Base-by-base conservation (phyloP, 2,797 vertebrate genomes). In the Chloroceryle amazona region DNA sequence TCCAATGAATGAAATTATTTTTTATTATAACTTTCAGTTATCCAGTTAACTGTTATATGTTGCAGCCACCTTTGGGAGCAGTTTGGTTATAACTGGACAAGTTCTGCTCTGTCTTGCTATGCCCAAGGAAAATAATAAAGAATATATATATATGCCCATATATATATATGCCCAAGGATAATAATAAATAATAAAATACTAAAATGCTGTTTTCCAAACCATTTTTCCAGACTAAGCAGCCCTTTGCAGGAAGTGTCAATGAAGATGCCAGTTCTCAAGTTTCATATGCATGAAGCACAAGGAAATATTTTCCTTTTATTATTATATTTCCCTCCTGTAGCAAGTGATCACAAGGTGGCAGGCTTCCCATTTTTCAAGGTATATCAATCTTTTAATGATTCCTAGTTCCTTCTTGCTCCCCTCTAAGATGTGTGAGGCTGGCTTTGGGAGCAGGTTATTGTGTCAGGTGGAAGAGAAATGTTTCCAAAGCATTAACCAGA, bases 261-360 rank as follows among this genome's bases (percentile, higher is more conserved):
- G 46, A 86, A 87, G 71, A 70, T 37, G 28, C 4, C 39, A 73
- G 17, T 79, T 79, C 37, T 79, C 23, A n/a, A 54, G 13, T 29
- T 85, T 87, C 13, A 25, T 55, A 2, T 39, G 52, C 20, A 19
- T 37, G 21, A 81, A 70, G 20, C 26, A 61, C 5, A 39, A 68
- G 33, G 44, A 74, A 44, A 9, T 23, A 14, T 54, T 51, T 73
- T 79, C n/a, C 25, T 52, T 89, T 57, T 13, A 2, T 51, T 71
- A 0, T 65, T 60, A 2, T 1, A 13, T 85, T 91, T 91, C 19
- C 18, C 2, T 15, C 16, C 8, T 35, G 46, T 44, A 81, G 54
- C 51, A 67, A 93, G 52, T 67, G 81, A 80, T 92, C 87, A 82
- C 91, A 87, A 92, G 94, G 93, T 94, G 93, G 89, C 91, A 93